Base-by-base conservation (phyloP, 23 tunicate genomes). In the Halocynthia aurantium region DNA sequence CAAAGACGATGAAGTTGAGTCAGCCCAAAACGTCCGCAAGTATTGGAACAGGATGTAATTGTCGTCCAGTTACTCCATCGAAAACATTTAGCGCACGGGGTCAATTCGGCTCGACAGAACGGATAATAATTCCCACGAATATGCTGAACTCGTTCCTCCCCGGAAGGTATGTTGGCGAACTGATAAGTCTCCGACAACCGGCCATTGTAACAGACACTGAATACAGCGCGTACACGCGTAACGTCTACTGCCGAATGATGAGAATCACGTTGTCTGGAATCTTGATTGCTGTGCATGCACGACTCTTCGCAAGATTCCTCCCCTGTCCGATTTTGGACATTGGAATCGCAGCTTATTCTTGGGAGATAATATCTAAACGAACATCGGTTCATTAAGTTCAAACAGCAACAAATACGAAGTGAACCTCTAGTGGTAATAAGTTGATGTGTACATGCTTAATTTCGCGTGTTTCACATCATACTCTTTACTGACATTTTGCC, bases 11-110 rank as follows among this genome's bases (percentile, higher is more conserved):
- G 44, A 4, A 31, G 44, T 31, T 31, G 44, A 4, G 44, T 0
- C 0, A 74, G 22, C 9, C 78, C 78, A 12, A 64, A 54, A 13
- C 50, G 10, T 10, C 78, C 78, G 6, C 78, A 74, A 10, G 78
- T 53, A 19, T 44, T 1, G 8, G 78, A 51, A n/a, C 78, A 74
- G 9, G 62, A 50, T 8, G 78, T 54, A 7, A 54, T 1, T 13
- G 56, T n/a, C 10, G 78, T 74, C 78, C 78, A 74, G 40, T 74
- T 74, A 13, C 78, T 64, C 78, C 78, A 74, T 2, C 56, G 62
- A 56, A 54, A 74, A 44, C 78, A 74, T 8, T 12, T 53, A 12
- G 78, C 55, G 6, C 78, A 74, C 9, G 63, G 78, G 0, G 55
- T 8, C 8, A 74, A 8, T 74, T 74, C 78, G 17, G 62, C 78